Percentiles rank a stretch among this genome's conserved stretches.
Conservation (phyloP, 2,113 vertebrate genomes). For the Grantiella picta region DNA sequence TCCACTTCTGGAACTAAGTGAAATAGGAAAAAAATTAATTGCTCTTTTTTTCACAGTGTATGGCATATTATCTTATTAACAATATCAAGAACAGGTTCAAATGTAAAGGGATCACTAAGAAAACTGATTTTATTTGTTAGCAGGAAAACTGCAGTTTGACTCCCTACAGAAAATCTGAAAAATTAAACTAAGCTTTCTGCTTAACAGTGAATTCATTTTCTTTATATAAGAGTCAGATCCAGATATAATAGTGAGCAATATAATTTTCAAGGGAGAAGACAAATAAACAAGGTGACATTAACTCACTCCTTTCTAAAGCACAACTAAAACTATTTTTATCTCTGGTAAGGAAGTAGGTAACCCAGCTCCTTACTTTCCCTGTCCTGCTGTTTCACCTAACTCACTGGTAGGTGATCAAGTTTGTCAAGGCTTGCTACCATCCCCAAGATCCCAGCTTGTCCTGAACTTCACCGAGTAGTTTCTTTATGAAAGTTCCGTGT, state of each 20-base stretch:
- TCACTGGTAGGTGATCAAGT: not conserved
- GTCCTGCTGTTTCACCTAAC: not conserved
- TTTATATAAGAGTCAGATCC: not conserved
- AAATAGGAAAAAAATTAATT: not conserved
- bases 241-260: not conserved
- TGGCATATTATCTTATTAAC: not conserved
- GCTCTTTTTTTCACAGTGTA: not conserved
- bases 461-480: not conserved
- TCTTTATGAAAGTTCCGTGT: not conserved
- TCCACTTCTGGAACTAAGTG: not conserved
- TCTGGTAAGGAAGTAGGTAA: not conserved
- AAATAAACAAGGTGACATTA: not conserved
- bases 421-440: not conserved
- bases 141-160: not conserved
- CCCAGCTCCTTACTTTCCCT: not conserved
- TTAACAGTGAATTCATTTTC: not conserved
- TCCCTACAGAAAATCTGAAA: not conserved
- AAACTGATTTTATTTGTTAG: not conserved
- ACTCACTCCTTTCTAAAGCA: not conserved
- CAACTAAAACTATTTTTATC: not conserved
- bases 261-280: not conserved
- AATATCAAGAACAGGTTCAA: not conserved
- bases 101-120: not conserved
- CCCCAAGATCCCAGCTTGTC: not conserved
- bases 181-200: not conserved